Conservation (phyloP, 2,113 vertebrate genomes). For the Mus spicilegus region DNA sequence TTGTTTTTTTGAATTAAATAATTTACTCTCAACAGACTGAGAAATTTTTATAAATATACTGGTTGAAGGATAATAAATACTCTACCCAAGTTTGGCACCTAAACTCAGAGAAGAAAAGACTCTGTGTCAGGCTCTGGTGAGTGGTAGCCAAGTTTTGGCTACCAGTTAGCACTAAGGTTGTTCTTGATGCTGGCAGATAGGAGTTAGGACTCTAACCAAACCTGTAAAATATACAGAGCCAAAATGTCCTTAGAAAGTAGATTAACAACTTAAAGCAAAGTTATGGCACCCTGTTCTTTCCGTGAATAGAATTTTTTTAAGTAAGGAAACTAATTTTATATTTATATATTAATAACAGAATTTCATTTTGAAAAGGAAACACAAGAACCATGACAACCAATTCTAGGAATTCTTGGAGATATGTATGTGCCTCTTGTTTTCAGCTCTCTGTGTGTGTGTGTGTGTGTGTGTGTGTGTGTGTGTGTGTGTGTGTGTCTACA, state of each 20-base stretch:
- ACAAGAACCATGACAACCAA: background rate
- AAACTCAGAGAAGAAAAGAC: background rate
- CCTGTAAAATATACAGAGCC: background rate
- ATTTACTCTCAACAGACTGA: background rate
- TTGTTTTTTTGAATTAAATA: conserved; percentile 12
- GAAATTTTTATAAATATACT: background rate
- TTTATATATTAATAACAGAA: background rate
- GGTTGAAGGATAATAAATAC: background rate
- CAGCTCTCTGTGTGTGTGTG: no score
- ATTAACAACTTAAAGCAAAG: background rate
- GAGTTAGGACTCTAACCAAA: background rate
- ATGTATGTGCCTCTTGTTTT: background rate
- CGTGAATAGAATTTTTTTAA: background rate
- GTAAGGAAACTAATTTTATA: conserved; percentile 23
- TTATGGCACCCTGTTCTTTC: background rate
- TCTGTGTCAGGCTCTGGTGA: background rate
- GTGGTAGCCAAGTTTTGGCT: background rate
- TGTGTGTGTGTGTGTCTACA: background rate
- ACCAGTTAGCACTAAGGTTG: background rate
- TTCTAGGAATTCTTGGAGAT: conserved; percentile 8
- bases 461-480: background rate
- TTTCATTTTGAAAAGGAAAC: background rate
- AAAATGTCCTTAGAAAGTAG: conserved; percentile 14
- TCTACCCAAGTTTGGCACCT: background rate
- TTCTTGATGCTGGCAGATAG: background rate